Percentiles rank a stretch among this genome's conserved stretches.
phyloP scores from a whole-genome alignment of 35 echinoderm and acorn worm species.

The Diadema setosum region DNA sequence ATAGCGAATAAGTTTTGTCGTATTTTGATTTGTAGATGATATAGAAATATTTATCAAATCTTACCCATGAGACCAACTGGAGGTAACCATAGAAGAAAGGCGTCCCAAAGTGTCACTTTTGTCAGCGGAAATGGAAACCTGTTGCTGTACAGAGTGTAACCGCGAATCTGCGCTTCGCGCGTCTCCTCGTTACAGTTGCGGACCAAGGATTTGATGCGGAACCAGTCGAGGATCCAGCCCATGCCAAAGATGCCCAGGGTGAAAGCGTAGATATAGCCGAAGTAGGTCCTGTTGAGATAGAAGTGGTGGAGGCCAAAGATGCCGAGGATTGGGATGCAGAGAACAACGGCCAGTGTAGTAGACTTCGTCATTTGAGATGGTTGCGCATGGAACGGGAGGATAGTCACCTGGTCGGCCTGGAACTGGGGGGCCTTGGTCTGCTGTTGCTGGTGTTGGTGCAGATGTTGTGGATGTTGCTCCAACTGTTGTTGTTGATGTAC shows the following conservation, averaged over 20 bases:
- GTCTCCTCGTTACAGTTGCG: background rate
- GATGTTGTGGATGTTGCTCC: background rate
- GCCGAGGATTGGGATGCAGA: slow-evolving; percentile 1
- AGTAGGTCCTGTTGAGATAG: slow-evolving; percentile 40
- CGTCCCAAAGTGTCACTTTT: slow-evolving; percentile 17
- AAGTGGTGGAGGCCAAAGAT: slow-evolving; percentile 63
- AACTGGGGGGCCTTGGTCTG: background rate
- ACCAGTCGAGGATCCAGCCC: slow-evolving; percentile 40
- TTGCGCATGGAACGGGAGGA: background rate
- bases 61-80: background rate
- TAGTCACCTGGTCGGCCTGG: background rate
- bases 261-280: slow-evolving; percentile 46
- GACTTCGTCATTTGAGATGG: background rate
- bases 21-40: too few species aligned
- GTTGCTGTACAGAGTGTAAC: background rate
- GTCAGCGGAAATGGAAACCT: background rate
- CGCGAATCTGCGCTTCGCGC: background rate
- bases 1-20: too few species aligned
- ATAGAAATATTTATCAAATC: too few species aligned
- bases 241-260: slow-evolving; percentile 14
- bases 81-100: slow-evolving; percentile 22
- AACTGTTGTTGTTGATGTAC: too few species aligned
- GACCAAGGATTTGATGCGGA: slow-evolving; percentile 21
- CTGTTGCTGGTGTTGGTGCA: background rate
- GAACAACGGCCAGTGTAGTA: background rate